phyloP scores from a whole-genome alignment of 53 echinoderm and acorn worm genomes.

The Glandiceps talaboti region DNA sequence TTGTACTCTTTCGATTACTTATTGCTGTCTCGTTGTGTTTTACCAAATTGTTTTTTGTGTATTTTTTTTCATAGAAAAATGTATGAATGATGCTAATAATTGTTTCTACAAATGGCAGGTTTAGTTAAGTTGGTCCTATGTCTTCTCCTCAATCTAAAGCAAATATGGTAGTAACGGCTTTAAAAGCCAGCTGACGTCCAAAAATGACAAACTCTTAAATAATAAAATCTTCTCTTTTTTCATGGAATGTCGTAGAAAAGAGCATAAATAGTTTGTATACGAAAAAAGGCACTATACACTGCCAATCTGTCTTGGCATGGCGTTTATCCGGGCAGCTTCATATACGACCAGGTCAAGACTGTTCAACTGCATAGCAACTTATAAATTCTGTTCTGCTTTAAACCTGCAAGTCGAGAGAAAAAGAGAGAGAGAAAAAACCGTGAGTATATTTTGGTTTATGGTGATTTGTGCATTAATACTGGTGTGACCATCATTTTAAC shows the following conservation, averaged over 20 bases:
- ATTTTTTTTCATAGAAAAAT: neutral
- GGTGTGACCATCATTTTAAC: too few species aligned
- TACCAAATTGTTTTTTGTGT: too few species aligned
- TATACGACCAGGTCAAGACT: too few species aligned
- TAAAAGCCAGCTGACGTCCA: neutral
- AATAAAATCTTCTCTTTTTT: constrained; percentile 2
- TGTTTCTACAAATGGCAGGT: neutral
- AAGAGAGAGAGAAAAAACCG: too few species aligned
- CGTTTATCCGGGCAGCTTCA: neutral
- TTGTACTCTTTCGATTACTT: neutral
- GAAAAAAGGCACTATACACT: neutral
- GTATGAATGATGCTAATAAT: neutral
- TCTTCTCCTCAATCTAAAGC: neutral
- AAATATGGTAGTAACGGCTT: neutral
- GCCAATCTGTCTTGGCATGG: neutral
- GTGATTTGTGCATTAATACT: too few species aligned
- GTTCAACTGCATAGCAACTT: too few species aligned
- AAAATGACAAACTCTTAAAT: neutral
- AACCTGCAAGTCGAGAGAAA: neutral
- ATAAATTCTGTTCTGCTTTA: too few species aligned
- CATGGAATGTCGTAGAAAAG: neutral
- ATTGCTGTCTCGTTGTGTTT: neutral
- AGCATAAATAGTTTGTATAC: constrained; percentile 2
- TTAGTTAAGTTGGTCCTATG: neutral
- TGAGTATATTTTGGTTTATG: too few species aligned